Evolutionary conservation across 2,888 invertebrate species (phyloP), one percentile per base, ranked within the genome.

Genomic region (Cataglyphis altisquamis): DNA sequence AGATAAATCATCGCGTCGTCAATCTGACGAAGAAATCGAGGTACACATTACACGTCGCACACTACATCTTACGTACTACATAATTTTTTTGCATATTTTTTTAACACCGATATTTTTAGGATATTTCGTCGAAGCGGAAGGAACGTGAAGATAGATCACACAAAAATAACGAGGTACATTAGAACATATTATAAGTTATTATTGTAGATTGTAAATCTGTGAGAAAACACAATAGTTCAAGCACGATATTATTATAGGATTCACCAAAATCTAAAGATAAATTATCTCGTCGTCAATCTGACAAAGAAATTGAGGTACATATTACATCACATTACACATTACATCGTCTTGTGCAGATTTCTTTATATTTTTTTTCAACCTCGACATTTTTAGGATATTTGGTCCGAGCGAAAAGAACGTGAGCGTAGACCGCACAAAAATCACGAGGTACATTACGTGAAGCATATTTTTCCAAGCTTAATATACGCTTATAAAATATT

Each of bases 121-220:
- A 80, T 52, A 55, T 66, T 48, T 48, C 60, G 57, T 64, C 25
- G 52, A 66, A 21, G 9, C 12, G 29, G 15, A 82, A 15, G 6
- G 29, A 55, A 73, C 52, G 15, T 36, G 72, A 81, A 36, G 48
- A 18, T 21, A 85, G 36, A 62, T 6, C 21, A 25, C 78, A 62
- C 48, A 75, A 45, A 73, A 84, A 64, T n/a, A 78, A 66, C 45
- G 72, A 87, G 87, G 87, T 88, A 87, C 62, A 83, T 18, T 41
- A 12, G 29, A 36, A 48, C 10, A 18, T 36, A n/a, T 18, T 52
- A 18, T 18, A 18, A 48, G 8, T 10, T 55, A 62, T n/a, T 57
- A 4, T 3, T 29, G 15, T 52, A 4, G 8, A 45, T 32, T 62
- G 9, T 18, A 9, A 32, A 9, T 18, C 4, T 36, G 18, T 8